phyloP scores from a whole-genome alignment of 2,888 invertebrate genomes.

The Cephus pygmeus region DNA sequence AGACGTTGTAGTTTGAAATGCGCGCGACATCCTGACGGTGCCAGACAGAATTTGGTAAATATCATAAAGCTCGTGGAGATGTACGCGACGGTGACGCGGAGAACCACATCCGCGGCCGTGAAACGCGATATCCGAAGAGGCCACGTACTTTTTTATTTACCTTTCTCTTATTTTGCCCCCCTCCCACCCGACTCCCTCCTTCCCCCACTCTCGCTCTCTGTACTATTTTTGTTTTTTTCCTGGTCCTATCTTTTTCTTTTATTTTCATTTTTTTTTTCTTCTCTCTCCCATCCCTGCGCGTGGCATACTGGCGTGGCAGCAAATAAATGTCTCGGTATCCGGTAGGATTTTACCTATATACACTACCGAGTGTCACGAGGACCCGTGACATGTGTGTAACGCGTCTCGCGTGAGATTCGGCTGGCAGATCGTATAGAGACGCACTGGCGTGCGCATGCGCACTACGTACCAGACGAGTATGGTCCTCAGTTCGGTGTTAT shows the following conservation, averaged over 20 bases:
- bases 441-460: neutral
- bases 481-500: slow-evolving; percentile 19
- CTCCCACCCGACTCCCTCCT: neutral
- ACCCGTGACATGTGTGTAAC: slow-evolving; percentile 37
- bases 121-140: slow-evolving; percentile 48
- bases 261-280: slow-evolving; percentile 27
- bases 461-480: neutral
- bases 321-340: slow-evolving; percentile 59
- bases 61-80: slow-evolving; percentile 33
- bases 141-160: slow-evolving; percentile 13
- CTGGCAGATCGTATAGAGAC: neutral
- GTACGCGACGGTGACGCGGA: slow-evolving; percentile 18
- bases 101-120: slow-evolving; percentile 35
- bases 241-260: slow-evolving; percentile 23
- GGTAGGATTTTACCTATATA: slow-evolving; percentile 32
- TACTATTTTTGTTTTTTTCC: slow-evolving; percentile 20
- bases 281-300: slow-evolving; percentile 24
- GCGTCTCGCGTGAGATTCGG: slow-evolving; percentile 39
- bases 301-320: slow-evolving; percentile 35
- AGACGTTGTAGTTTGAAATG: slow-evolving; percentile 11
- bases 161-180: neutral
- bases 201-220: neutral
- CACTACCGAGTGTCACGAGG: slow-evolving; percentile 30
- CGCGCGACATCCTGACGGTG: slow-evolving; percentile 15
- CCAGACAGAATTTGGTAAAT: slow-evolving; percentile 33